A percentile compares a stretch with the other conserved stretches of the same genome.
These are phyloP conservation scores for Bombus impatiens DNA, from an alignment of 1,140 invertebrate species.

Conservation along the genomic window DNA sequence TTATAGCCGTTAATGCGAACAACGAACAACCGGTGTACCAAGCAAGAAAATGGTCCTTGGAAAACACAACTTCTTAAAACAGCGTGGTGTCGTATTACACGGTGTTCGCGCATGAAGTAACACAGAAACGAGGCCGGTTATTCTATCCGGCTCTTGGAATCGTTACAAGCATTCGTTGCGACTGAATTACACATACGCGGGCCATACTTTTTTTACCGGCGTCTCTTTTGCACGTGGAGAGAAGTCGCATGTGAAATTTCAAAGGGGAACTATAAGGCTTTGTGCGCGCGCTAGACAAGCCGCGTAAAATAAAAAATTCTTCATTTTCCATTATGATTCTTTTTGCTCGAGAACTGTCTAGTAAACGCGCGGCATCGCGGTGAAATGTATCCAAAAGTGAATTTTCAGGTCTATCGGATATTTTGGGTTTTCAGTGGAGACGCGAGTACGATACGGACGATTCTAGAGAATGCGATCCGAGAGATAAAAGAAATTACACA, in stretches of 20 bases:
- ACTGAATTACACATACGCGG: background rate
- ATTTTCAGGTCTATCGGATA: background rate
- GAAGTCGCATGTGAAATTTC: constrained; percentile 1
- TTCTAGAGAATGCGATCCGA: background rate
- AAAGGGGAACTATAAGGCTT: constrained; percentile 9
- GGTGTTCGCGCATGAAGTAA: background rate
- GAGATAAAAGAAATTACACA: background rate
- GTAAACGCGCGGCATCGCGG: too few relatives aligned
- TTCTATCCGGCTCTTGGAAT: background rate
- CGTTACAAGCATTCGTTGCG: background rate
- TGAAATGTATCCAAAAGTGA: too few relatives aligned
- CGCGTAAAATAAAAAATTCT: background rate
- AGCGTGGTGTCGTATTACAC: background rate
- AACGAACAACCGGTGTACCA: background rate
- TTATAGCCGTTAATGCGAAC: background rate
- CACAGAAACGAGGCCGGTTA: background rate
- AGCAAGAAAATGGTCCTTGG: background rate
- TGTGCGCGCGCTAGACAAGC: background rate
- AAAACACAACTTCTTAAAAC: background rate
- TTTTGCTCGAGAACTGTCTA: background rate
- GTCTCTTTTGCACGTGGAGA: background rate
- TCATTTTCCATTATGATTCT: background rate
- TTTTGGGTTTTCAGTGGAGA: background rate
- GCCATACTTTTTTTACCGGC: background rate
- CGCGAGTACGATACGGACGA: background rate